Evolutionary conservation across 2,888 invertebrate genomes (phyloP).

Genomic region (Stratiomys singularior): DNA sequence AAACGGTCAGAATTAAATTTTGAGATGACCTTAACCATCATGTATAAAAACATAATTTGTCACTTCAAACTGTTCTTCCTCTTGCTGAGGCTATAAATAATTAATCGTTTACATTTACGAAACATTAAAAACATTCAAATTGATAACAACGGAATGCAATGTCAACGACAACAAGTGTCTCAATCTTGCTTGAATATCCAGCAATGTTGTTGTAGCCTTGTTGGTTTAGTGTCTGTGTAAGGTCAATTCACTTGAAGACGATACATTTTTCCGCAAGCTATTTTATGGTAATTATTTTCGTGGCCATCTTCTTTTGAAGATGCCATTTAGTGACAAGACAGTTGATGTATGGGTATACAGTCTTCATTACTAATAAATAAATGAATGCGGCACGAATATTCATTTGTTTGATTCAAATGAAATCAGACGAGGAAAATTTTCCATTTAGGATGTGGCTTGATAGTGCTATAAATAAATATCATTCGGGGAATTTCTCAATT

Average conservation of each 20-base stretch:
- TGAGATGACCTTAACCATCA: too few relatives aligned
- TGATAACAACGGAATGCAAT: not conserved
- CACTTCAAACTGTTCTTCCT: too few relatives aligned
- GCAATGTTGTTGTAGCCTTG: not conserved
- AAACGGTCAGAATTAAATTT: too few relatives aligned
- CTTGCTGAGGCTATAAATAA: not conserved
- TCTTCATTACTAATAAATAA: too few relatives aligned
- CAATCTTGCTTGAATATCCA: not conserved
- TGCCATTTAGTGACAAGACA: not conserved
- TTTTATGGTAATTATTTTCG: not conserved
- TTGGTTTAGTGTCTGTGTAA: not conserved
- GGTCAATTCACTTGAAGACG: not conserved
- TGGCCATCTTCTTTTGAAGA: constrained; percentile 2
- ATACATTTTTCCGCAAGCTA: not conserved
- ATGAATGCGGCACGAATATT: too few relatives aligned
- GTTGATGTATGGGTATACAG: too few relatives aligned
- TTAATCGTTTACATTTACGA: not conserved
- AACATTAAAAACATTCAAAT: not conserved
- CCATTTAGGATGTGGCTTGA: too few relatives aligned
- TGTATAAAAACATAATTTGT: too few relatives aligned
- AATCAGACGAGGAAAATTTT: too few relatives aligned
- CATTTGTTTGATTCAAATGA: too few relatives aligned
- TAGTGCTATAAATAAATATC: too few relatives aligned
- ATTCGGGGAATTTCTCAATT: too few relatives aligned
- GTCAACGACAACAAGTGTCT: not conserved